A percentile compares a stretch with the other conserved stretches of the same genome.
Evolutionary conservation across 1,140 invertebrate genomes (phyloP).

Genomic region (Caenorhabditis tropicalis): DNA sequence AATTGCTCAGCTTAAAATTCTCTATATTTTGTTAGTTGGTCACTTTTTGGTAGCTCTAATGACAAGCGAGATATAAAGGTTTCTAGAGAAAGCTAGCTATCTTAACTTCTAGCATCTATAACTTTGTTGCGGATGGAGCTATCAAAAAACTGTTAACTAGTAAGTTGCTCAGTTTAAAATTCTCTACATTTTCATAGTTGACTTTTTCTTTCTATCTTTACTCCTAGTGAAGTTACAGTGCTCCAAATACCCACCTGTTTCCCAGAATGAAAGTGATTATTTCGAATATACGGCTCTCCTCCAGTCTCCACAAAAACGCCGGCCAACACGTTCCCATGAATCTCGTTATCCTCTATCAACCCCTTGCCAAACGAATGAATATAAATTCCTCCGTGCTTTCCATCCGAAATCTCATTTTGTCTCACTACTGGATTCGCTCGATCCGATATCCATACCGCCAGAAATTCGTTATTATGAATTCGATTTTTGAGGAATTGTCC

Average conservation of each 20-base stretch:
- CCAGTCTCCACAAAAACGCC: not conserved
- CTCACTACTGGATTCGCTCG: not conserved
- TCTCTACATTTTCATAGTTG: no score
- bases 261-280: conserved; percentile 21
- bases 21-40: no score
- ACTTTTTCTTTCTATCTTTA: not conserved
- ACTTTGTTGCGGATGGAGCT: no score
- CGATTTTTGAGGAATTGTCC: conserved; percentile 21
- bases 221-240: no score
- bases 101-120: no score
- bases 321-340: not conserved
- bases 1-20: no score
- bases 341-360: conserved; percentile 13
- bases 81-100: no score
- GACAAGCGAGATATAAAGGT: no score
- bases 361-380: conserved; percentile 11
- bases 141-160: no score
- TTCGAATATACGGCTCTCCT: not conserved
- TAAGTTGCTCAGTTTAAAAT: no score
- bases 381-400: not conserved
- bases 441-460: conserved; percentile 1
- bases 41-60: no score
- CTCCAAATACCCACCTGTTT: not conserved
- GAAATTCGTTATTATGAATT: not conserved
- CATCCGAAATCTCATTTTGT: not conserved